phyloP scores from a whole-genome alignment of 2,113 vertebrate genomes.

The Anseranas semipalmata region DNA sequence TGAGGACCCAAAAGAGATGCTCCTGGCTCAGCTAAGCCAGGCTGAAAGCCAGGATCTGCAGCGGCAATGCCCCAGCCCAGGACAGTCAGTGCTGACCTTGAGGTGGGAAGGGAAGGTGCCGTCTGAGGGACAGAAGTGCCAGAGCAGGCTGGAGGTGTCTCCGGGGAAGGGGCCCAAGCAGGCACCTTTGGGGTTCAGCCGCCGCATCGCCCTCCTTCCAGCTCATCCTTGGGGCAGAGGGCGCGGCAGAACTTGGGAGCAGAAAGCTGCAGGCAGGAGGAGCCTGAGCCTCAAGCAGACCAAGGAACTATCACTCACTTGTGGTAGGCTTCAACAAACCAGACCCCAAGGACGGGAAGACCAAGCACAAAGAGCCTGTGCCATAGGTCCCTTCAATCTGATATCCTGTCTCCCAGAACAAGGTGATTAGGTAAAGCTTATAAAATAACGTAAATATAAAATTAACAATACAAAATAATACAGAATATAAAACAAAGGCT shows the following conservation, averaged over 20 bases:
- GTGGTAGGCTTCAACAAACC: neutral
- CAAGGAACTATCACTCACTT: neutral
- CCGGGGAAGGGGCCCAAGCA: neutral
- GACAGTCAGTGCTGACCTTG: neutral
- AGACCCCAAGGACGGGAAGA: neutral
- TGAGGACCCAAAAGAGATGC: neutral
- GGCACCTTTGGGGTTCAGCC: neutral
- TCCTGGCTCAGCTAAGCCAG: neutral
- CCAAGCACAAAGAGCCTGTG: neutral
- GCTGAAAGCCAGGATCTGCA: neutral
- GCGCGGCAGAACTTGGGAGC: neutral
- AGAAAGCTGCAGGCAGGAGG: neutral
- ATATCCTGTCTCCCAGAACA: neutral
- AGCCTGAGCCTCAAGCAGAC: neutral
- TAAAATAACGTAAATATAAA: neutral
- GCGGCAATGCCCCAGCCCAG: fast-evolving
- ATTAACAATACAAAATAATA: neutral
- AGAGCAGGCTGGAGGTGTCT: neutral
- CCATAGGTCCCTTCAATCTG: neutral
- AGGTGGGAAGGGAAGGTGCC: neutral
- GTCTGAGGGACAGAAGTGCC: neutral
- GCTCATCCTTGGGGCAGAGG: neutral
- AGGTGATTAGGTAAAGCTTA: neutral
- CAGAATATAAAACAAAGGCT: neutral
- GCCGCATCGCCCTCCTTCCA: fast-evolving